phyloP scores from a whole-genome alignment of 2,888 invertebrate species.

The Limenitis camilla region DNA sequence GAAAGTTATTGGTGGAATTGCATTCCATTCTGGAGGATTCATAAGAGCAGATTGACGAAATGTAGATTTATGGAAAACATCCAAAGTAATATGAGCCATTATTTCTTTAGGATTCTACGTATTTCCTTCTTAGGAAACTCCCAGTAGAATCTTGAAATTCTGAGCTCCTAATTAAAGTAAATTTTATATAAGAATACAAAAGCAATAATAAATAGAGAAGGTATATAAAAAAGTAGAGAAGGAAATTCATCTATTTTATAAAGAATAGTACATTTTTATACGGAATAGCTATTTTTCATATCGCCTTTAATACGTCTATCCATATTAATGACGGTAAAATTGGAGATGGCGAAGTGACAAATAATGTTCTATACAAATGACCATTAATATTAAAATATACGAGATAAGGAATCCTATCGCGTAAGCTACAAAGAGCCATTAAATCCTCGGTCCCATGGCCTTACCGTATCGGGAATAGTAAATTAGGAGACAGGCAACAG shows the following conservation, averaged over 20 bases:
- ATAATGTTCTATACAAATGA: conserved; percentile 18
- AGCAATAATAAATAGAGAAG: not conserved
- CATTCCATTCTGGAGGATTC: not conserved
- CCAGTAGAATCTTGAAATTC: too few relatives aligned
- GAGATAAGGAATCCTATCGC: conserved; percentile 34
- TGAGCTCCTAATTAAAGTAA: too few relatives aligned
- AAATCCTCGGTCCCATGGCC: conserved; percentile 33
- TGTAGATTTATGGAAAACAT: too few relatives aligned
- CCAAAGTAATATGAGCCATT: too few relatives aligned
- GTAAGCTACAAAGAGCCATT: conserved; percentile 50
- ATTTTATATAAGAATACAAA: not conserved
- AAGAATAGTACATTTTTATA: too few relatives aligned
- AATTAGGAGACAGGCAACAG: conserved; percentile 58
- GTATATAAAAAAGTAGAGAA: not conserved
- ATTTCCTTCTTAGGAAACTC: too few relatives aligned
- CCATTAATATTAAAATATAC: conserved; percentile 28
- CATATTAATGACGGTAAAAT: conserved; percentile 10
- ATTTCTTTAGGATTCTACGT: too few relatives aligned
- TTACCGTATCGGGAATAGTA: conserved; percentile 63
- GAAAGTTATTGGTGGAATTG: not conserved
- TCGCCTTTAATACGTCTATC: conserved; percentile 2
- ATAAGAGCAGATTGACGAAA: not conserved
- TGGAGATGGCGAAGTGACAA: conserved; percentile 17
- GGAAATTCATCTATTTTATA: not conserved
- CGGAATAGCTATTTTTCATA: not conserved